Evolutionary conservation across 2,797 vertebrate genomes (phyloP).

Genomic region (Discoglossus pictus): DNA sequence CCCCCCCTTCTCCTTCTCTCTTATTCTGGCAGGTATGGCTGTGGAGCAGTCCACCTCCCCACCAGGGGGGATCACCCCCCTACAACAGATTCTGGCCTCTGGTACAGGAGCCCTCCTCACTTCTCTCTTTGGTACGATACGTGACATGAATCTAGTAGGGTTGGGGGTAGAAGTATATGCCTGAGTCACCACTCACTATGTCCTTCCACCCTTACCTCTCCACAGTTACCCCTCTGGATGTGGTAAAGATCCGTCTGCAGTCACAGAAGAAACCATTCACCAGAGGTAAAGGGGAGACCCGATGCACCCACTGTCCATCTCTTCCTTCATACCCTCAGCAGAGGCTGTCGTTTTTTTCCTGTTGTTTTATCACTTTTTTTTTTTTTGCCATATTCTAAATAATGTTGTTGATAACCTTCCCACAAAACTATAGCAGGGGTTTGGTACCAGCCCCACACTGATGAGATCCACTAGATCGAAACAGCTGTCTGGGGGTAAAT

Average conservation of each 20-base stretch:
- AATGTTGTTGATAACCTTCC: too few relatives aligned
- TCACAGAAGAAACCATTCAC: constrained; percentile 83
- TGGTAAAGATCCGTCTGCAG: constrained; percentile 94
- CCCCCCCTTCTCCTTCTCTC: not conserved
- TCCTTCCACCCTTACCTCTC: fast-evolving
- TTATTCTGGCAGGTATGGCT: constrained; percentile 69
- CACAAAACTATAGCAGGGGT: too few relatives aligned
- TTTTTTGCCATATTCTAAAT: not conserved
- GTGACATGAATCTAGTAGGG: too few relatives aligned
- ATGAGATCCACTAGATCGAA: too few relatives aligned
- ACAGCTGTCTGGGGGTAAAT: too few relatives aligned
- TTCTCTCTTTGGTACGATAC: constrained; percentile 82
- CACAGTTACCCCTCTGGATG: constrained; percentile 90
- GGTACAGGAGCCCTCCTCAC: constrained; percentile 90
- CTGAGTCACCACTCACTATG: not conserved
- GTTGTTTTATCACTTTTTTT: too few relatives aligned
- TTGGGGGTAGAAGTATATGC: not conserved
- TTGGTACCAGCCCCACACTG: too few relatives aligned
- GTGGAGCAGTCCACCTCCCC: constrained; percentile 60
- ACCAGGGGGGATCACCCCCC: constrained; percentile 78
- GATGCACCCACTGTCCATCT: not conserved
- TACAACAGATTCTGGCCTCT: constrained; percentile 95
- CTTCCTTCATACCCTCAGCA: too few relatives aligned
- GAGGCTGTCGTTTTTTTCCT: too few relatives aligned
- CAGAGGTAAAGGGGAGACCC: constrained; percentile 70